Conservation (phyloP, 2,888 invertebrate genomes). For the Lepidocyrtoides sp. region DNA sequence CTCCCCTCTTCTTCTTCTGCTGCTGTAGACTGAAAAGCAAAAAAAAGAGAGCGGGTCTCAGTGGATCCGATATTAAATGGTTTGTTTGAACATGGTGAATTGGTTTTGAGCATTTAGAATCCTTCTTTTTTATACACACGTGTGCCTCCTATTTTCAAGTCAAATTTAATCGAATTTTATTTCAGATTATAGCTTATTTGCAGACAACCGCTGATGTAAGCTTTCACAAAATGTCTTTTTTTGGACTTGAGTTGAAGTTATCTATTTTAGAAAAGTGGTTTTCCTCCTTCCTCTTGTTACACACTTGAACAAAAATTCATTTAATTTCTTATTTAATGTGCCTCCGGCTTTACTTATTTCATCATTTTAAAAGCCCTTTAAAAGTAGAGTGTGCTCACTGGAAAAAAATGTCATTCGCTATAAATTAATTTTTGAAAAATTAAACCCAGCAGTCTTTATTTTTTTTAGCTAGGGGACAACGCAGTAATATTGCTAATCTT, state of each 20-base stretch:
- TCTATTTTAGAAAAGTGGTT: neutral
- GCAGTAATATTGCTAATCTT: too few relatives aligned
- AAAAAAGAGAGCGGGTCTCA: neutral
- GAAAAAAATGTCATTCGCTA: neutral
- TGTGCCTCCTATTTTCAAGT: conserved; percentile 49
- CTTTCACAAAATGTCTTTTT: neutral
- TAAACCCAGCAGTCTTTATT: too few relatives aligned
- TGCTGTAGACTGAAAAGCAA: neutral
- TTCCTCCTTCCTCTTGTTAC: neutral
- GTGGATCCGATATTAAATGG: neutral
- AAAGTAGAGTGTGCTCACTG: too few relatives aligned
- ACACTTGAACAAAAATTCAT: neutral
- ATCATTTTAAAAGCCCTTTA: too few relatives aligned
- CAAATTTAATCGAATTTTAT: conserved; percentile 62
- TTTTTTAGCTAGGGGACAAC: too few relatives aligned
- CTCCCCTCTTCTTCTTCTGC: conserved; percentile 17
- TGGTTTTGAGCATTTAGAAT: conserved; percentile 32
- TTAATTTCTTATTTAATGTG: neutral
- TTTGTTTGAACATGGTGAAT: conserved; percentile 46
- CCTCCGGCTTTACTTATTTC: too few relatives aligned
- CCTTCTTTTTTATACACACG: neutral
- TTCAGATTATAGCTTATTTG: conserved; percentile 62
- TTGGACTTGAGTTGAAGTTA: neutral
- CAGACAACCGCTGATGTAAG: conserved; percentile 12
- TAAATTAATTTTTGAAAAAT: neutral